A percentile compares a stretch with the other conserved stretches of the same genome.
These are phyloP conservation scores for Phenganax subtilis DNA, from an alignment of 92 coral and sea anemone species.

Conservation along the genomic window DNA sequence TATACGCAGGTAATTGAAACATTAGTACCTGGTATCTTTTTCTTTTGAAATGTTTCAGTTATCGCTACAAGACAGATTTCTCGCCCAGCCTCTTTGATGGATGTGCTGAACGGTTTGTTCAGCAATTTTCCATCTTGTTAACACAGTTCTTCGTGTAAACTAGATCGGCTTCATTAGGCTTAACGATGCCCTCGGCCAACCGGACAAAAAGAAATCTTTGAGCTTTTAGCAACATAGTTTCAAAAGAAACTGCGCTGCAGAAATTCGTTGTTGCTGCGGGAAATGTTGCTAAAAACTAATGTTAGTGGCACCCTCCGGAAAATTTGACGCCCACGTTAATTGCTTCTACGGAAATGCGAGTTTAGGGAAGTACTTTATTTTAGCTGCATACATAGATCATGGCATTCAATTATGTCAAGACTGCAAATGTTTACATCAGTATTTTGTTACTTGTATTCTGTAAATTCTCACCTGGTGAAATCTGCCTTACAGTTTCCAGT, in stretches of 20 bases:
- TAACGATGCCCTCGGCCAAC: constrained; percentile 37
- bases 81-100: constrained; percentile 20
- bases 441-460: no score
- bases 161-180: constrained; percentile 38
- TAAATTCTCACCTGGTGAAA: no score
- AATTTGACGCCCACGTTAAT: neutral
- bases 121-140: constrained; percentile 4
- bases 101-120: neutral
- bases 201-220: constrained; percentile 9
- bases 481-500: no score
- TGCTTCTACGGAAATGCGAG: neutral
- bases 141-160: constrained; percentile 36
- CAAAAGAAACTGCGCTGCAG: neutral
- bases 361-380: no score
- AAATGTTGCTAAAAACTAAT: neutral
- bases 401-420: no score
- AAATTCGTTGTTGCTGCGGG: neutral
- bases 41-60: neutral
- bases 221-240: neutral
- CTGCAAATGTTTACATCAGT: no score
- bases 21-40: neutral
- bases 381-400: no score
- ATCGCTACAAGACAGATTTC: constrained; percentile 18
- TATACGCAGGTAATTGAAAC: neutral
- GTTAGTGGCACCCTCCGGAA: neutral